Conservation (phyloP, 2,888 invertebrate genomes). For the Celastrina argiolus region DNA sequence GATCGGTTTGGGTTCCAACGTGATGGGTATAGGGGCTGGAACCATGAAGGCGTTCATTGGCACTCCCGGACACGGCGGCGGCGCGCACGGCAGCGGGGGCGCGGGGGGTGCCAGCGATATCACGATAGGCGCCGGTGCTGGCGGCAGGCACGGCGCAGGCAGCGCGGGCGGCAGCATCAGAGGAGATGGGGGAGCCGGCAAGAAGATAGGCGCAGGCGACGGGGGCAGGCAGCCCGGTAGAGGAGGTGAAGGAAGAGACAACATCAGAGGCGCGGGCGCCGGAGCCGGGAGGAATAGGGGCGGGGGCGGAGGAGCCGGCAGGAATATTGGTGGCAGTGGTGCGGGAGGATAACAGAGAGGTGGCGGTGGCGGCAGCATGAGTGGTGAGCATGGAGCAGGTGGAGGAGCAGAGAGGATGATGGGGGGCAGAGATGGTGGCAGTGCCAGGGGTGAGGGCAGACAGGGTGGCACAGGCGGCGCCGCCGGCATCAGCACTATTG, state of each 20-base stretch:
- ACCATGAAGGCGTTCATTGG: constrained; percentile 66
- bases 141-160: constrained; percentile 22
- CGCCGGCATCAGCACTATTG: constrained; percentile 59
- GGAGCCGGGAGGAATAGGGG: constrained; percentile 28
- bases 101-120: constrained; percentile 50
- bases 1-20: constrained; percentile 59
- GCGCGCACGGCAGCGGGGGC: constrained; percentile 42
- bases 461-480: constrained; percentile 43
- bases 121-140: constrained; percentile 44
- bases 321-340: constrained; percentile 26
- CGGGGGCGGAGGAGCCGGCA: constrained; percentile 31
- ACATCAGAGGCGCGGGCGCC: constrained; percentile 29
- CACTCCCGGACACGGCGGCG: constrained; percentile 44
- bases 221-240: constrained; percentile 32
- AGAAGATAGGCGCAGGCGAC: constrained; percentile 30
- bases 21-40: constrained; percentile 56
- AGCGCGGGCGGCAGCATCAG: constrained; percentile 29
- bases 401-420: constrained; percentile 29
- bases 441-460: constrained; percentile 24
- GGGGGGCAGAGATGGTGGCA: constrained; percentile 32
- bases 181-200: constrained; percentile 38
- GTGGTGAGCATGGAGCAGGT: constrained; percentile 29
- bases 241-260: constrained; percentile 36
- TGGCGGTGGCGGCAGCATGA: constrained; percentile 31
- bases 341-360: constrained; percentile 31